Evolutionary conservation across 2,888 invertebrate genomes (phyloP).

Genomic region (Morpho achilles): DNA sequence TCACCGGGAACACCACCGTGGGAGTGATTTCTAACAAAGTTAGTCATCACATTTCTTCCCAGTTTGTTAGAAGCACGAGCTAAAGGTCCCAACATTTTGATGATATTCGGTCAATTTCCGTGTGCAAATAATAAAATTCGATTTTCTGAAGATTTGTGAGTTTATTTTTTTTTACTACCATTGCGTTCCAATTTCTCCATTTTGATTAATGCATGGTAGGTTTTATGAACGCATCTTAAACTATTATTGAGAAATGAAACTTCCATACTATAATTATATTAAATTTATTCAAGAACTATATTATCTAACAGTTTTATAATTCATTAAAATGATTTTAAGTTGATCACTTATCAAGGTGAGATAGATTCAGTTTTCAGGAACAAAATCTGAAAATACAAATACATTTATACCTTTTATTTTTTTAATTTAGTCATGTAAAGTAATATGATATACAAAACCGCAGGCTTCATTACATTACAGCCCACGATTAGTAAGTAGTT

Average conservation of each 20-base stretch:
- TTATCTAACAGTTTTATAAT: not conserved
- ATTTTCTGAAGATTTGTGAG: conserved; percentile 21
- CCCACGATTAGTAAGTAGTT: too few relatives aligned
- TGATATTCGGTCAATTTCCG: conserved; percentile 20
- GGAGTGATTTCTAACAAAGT: conserved; percentile 61
- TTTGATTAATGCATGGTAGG: conserved; percentile 17
- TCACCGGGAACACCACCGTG: conserved; percentile 70
- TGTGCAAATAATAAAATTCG: conserved; percentile 34
- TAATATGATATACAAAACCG: too few relatives aligned
- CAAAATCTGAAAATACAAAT: conserved; percentile 1
- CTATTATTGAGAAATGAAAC: conserved; percentile 14
- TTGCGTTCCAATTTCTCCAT: conserved; percentile 38
- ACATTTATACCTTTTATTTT: too few relatives aligned
- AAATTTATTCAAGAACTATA: conserved; percentile 13
- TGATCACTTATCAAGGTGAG: not conserved
- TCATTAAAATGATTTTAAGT: not conserved
- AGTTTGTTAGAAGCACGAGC: conserved; percentile 60
- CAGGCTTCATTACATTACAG: too few relatives aligned
- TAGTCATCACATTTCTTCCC: conserved; percentile 66
- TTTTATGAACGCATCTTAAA: conserved; percentile 40
- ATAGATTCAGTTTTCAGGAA: not conserved
- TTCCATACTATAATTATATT: conserved; percentile 10
- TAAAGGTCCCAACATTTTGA: conserved; percentile 61
- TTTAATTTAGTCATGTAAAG: too few relatives aligned
- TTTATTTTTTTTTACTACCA: conserved; percentile 44